Percentiles rank a stretch among this genome's conserved stretches.
Evolutionary conservation across 1,140 invertebrate species (phyloP).

Genomic region (Macrobrachium nipponense): DNA sequence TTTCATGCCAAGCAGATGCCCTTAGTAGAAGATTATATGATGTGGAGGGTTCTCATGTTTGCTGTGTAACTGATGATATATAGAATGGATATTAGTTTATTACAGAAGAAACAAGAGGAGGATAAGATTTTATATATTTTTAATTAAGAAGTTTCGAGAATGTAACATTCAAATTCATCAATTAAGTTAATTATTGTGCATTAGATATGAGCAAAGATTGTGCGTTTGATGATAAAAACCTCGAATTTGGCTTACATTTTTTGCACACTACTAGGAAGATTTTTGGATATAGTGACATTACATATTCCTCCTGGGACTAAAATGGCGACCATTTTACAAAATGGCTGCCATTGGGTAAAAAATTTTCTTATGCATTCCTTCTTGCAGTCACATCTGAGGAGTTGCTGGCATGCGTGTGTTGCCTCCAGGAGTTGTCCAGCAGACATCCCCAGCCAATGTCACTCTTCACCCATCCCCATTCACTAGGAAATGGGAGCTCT

Average conservation of each 20-base stretch:
- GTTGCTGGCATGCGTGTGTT: constrained; percentile 22
- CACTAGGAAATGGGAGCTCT: constrained; percentile 28
- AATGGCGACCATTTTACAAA: constrained; percentile 35
- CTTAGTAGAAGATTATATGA: too few species aligned
- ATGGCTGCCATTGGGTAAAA: neutral
- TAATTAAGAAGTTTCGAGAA: too few species aligned
- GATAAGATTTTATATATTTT: too few species aligned
- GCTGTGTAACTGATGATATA: too few species aligned
- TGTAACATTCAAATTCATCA: too few species aligned
- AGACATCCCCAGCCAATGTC: constrained; percentile 27
- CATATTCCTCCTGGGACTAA: constrained; percentile 12
- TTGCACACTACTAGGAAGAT: neutral
- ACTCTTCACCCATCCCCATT: constrained; percentile 5
- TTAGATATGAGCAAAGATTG: constrained; percentile 28
- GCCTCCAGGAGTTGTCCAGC: constrained; percentile 33
- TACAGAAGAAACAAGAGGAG: too few species aligned
- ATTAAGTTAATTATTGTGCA: too few species aligned
- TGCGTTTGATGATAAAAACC: neutral
- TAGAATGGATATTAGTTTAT: too few species aligned
- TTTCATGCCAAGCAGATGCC: too few species aligned
- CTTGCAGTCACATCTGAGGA: constrained; percentile 27
- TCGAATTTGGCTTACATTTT: constrained; percentile 11
- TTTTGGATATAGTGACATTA: constrained; percentile 11
- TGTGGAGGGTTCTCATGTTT: too few species aligned
- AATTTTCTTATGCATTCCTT: constrained; percentile 23